Evolutionary conservation across 2,888 invertebrate genomes (phyloP).

Genomic region (Abscondita cerata): DNA sequence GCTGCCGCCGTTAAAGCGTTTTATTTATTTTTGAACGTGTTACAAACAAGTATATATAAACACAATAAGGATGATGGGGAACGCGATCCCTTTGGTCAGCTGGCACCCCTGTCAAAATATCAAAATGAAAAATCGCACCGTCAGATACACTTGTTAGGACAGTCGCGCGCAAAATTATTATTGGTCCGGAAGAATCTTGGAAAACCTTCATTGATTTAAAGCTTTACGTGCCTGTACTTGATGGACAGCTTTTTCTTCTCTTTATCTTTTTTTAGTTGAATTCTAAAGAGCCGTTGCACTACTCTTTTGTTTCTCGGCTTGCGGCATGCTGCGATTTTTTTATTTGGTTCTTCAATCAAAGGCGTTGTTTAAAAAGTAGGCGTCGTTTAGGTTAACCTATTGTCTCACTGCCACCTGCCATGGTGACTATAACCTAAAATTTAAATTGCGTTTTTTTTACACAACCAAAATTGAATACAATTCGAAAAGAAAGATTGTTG

Average conservation of each 20-base stretch:
- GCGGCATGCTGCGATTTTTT: no score
- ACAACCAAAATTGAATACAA: no score
- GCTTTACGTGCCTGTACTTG: background rate
- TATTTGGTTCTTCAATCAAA: no score
- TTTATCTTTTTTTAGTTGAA: no score
- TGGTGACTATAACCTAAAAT: no score
- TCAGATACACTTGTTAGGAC: slow-evolving; percentile 53
- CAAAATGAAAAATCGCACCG: slow-evolving; percentile 58
- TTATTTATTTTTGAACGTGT: slow-evolving; percentile 36
- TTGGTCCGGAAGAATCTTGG: background rate
- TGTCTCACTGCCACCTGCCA: no score
- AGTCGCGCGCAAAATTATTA: slow-evolving; percentile 22
- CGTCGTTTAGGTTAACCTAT: no score
- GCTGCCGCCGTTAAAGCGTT: slow-evolving; percentile 21
- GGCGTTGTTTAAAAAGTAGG: no score
- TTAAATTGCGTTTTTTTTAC: no score
- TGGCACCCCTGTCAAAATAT: slow-evolving; percentile 56
- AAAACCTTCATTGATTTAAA: background rate
- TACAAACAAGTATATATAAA: slow-evolving; percentile 31
- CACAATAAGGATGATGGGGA: slow-evolving; percentile 23
- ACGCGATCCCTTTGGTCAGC: slow-evolving; percentile 47
- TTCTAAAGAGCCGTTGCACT: no score
- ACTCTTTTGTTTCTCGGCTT: no score
- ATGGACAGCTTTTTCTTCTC: no score
- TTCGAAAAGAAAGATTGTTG: background rate